Evolutionary conservation across 2,113 vertebrate genomes (phyloP), one percentile per base, ranked within the genome.

Genomic region (Strigops habroptila): DNA sequence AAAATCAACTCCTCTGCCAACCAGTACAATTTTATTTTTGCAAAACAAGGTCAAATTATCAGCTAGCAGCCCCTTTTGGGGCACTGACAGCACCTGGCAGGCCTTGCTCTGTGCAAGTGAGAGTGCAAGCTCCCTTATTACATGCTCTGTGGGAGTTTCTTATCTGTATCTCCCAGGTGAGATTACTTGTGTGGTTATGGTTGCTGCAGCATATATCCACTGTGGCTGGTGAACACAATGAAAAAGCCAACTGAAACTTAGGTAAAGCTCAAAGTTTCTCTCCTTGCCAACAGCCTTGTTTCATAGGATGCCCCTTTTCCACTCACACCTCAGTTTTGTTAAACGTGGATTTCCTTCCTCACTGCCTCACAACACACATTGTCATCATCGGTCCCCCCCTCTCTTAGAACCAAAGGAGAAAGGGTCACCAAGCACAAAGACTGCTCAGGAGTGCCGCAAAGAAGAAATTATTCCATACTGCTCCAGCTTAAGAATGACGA

Each of bases 91-190:
- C 37, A 76, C 69, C 65, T 68, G 46, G 74, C 1, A 4, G 82
- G 60, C 30, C 52, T 64, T 41, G 78, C 63, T 79, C 28, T 43
- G 48, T 74, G 69, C 22, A n/a, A 70, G 81, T 10, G 52, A 0
- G 25, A 82, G 62, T 48, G 33, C 37, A 62, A 86, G 35, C 11
- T 1, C 79, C 92, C 25, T 33, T 86, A 92, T 94, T 91, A 74
- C 51, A 46, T 0, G 64, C 86, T 75, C 95, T 75, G 88, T 73
- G 44, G 86, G 93, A 91, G 51, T 75, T 95, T 96, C 95, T 93
- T 93, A 90, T 90, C 94, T 88, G 60, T 71, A n/a, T 95, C 95
- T 95, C 43, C 82, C 93, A 96, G 73, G 90, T 91, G 79, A 95
- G 57, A 94, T 80, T 70, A 83, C 35, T 86, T 74, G 27, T 53